A percentile compares a stretch with the other conserved stretches of the same genome.
Evolutionary conservation across 2,888 invertebrate genomes (phyloP).

Genomic region (Sinopyrophorus schimmeli): DNA sequence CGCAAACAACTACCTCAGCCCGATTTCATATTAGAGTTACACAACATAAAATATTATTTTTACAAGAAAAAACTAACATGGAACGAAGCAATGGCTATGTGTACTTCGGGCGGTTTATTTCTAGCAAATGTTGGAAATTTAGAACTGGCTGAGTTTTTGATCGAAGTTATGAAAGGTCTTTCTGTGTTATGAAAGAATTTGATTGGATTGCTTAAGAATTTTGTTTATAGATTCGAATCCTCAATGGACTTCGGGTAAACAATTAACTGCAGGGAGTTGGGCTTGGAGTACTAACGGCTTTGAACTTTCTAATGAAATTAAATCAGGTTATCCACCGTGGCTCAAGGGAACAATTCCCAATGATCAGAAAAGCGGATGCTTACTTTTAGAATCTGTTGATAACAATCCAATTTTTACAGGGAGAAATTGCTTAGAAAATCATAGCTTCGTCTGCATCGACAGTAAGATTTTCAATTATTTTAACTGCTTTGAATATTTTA

Average conservation of each 20-base stretch:
- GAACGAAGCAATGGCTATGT: background rate
- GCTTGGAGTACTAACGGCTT: conserved; percentile 3
- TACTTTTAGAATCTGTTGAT: background rate
- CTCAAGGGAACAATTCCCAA: background rate
- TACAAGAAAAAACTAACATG: background rate
- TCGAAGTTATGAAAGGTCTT: conserved; percentile 1
- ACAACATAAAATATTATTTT: conserved; percentile 4
- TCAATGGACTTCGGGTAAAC: conserved; percentile 6
- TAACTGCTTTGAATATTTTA: background rate
- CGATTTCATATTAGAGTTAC: background rate
- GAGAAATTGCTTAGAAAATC: conserved; percentile 2
- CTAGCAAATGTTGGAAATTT: background rate
- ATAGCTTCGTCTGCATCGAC: conserved; percentile 4
- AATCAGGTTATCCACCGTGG: conserved; percentile 7
- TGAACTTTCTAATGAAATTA: background rate
- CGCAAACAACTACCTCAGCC: background rate
- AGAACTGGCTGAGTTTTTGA: conserved; percentile 1
- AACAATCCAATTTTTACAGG: background rate
- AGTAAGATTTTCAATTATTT: conserved; percentile 1
- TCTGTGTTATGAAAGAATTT: background rate
- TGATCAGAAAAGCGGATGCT: background rate
- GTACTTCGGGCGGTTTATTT: background rate
- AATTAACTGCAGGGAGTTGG: background rate
- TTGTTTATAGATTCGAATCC: background rate
- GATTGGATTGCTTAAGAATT: background rate